These are phyloP conservation scores for Axis porcinus DNA, from an alignment of 2,113 vertebrate genomes.

Conservation along the genomic window DNA sequence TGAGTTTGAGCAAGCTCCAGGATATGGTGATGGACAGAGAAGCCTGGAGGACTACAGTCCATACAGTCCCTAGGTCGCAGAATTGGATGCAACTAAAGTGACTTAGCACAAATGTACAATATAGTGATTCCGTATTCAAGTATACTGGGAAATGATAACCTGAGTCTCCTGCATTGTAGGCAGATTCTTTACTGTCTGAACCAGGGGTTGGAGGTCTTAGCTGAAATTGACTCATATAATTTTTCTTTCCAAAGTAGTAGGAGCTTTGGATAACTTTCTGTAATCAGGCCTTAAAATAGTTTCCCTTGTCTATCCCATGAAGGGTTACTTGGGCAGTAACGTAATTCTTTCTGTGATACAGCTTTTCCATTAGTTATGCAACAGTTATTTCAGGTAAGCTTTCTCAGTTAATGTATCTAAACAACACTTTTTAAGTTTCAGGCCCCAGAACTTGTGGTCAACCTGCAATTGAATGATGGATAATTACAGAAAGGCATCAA, in stretches of 20 bases:
- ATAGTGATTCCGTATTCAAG: background rate
- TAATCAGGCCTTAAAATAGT: background rate
- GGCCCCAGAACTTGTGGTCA: background rate
- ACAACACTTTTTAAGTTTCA: background rate
- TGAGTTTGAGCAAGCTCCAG: background rate
- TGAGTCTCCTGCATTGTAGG: background rate
- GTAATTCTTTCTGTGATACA: background rate
- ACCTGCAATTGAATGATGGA: background rate
- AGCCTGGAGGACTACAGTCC: background rate
- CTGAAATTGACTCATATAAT: background rate
- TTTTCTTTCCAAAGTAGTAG: background rate
- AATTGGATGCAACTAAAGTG: background rate
- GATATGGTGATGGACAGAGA: background rate
- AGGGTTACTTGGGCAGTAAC: background rate
- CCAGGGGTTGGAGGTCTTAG: background rate
- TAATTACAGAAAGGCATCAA: background rate
- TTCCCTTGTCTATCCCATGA: background rate
- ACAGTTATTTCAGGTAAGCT: background rate
- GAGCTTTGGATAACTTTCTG: background rate
- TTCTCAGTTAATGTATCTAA: background rate
- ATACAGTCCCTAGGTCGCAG: background rate
- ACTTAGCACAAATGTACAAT: background rate
- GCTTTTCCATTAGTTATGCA: background rate
- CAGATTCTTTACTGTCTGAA: background rate
- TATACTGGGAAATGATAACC: background rate